Percentiles rank a stretch among this genome's conserved stretches.
Evolutionary conservation across 2,797 vertebrate species (phyloP).

Genomic region (Hippoglossus hippoglossus): DNA sequence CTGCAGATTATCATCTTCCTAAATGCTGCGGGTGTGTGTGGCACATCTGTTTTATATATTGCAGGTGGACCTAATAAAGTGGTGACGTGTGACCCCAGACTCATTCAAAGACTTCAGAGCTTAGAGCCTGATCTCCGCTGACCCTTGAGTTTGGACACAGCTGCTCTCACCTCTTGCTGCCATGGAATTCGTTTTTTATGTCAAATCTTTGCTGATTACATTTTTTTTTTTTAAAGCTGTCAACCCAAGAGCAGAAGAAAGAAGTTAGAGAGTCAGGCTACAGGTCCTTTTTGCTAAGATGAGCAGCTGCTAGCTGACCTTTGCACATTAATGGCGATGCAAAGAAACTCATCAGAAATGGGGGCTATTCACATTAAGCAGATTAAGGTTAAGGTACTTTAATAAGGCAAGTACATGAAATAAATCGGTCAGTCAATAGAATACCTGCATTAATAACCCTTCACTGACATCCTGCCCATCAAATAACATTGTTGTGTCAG

Average conservation of each 20-base stretch:
- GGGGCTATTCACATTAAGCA: too few relatives aligned
- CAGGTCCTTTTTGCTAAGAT: too few relatives aligned
- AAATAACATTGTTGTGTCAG: not conserved
- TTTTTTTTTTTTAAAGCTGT: too few relatives aligned
- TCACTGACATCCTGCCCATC: not conserved
- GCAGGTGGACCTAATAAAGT: conserved; percentile 1
- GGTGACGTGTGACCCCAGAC: not conserved
- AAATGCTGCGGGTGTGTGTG: not conserved
- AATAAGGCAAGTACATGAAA: too few relatives aligned
- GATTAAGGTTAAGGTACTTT: too few relatives aligned
- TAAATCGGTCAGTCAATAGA: too few relatives aligned
- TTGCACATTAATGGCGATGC: too few relatives aligned
- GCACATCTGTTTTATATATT: not conserved
- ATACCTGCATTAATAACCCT: not conserved
- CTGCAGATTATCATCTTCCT: not conserved
- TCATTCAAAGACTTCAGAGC: not conserved
- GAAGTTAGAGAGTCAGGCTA: too few relatives aligned
- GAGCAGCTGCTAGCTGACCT: too few relatives aligned
- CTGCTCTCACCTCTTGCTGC: not conserved
- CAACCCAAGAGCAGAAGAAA: too few relatives aligned
- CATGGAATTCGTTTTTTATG: not conserved
- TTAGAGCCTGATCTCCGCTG: not conserved
- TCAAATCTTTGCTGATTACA: too few relatives aligned
- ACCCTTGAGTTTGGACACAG: not conserved
- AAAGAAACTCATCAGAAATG: too few relatives aligned